A percentile compares a stretch with the other conserved stretches of the same genome.
Evolutionary conservation across 2,113 vertebrate genomes (phyloP).

Genomic region (Heterocephalus glaber): DNA sequence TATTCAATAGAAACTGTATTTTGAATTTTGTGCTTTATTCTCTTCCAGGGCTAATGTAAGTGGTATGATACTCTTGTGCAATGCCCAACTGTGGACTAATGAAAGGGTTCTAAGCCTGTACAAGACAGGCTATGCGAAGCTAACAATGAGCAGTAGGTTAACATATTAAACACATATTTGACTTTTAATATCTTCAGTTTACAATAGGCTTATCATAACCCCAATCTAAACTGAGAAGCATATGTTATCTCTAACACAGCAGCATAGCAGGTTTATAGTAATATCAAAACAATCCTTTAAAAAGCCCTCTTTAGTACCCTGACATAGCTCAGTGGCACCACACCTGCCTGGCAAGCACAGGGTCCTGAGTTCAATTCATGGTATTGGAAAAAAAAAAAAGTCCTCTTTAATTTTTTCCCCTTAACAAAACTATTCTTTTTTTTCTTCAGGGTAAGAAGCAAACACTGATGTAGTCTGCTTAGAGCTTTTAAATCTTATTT

Average conservation of each 20-base stretch:
- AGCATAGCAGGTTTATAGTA: not conserved
- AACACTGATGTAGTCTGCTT: not conserved
- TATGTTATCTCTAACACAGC: not conserved
- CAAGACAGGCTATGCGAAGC: not conserved
- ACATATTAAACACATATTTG: not conserved
- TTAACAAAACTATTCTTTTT: not conserved
- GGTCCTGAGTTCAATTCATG: too few relatives aligned
- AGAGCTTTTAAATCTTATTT: constrained; percentile 23
- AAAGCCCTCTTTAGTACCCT: not conserved
- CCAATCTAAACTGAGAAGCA: not conserved
- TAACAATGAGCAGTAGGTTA: not conserved
- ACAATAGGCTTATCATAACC: not conserved
- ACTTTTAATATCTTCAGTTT: not conserved
- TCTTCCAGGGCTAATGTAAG: not conserved
- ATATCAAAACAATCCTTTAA: not conserved
- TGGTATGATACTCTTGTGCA: not conserved
- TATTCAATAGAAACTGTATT: not conserved
- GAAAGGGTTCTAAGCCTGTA: not conserved
- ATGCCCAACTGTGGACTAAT: not conserved
- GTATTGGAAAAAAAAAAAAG: too few relatives aligned
- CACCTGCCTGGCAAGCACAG: too few relatives aligned
- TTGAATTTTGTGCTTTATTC: not conserved
- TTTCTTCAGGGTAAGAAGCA: not conserved
- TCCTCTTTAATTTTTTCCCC: not conserved
- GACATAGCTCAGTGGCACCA: too few relatives aligned